These are phyloP conservation scores for Diadophis punctatus DNA, from an alignment of 2,113 vertebrate genomes.

Conservation along the genomic window DNA sequence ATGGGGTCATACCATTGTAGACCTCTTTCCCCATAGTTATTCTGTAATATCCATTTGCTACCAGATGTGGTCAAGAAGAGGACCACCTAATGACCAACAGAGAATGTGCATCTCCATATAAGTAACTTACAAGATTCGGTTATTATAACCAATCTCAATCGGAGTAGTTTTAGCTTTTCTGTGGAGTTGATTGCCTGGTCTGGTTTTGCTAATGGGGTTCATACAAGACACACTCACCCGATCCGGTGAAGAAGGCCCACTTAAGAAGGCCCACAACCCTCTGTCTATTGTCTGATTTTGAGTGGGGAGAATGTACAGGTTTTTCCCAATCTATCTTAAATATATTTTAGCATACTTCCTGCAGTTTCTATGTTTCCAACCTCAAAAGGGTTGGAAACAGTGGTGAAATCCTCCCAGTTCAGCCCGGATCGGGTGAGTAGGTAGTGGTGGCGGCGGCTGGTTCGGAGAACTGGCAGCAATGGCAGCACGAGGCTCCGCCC, in stretches of 20 bases:
- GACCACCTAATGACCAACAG: no score
- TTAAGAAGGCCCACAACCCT: background rate
- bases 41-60: no score
- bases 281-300: background rate
- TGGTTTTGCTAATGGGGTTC: background rate
- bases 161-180: background rate
- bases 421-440: no score
- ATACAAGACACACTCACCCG: background rate
- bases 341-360: background rate
- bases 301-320: background rate
- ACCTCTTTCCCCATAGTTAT: no score
- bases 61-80: no score
- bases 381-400: background rate
- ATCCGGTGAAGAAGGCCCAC: no score
- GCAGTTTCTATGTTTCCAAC: background rate
- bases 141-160: background rate
- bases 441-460: no score
- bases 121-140: background rate
- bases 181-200: background rate
- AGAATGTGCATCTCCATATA: no score
- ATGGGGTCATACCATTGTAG: no score
- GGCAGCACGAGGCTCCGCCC: no score
- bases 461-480: no score
- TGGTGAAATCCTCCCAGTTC: no score
- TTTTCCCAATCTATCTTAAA: background rate